phyloP scores from a whole-genome alignment of 2,113 vertebrate genomes.

The Diadophis punctatus region DNA sequence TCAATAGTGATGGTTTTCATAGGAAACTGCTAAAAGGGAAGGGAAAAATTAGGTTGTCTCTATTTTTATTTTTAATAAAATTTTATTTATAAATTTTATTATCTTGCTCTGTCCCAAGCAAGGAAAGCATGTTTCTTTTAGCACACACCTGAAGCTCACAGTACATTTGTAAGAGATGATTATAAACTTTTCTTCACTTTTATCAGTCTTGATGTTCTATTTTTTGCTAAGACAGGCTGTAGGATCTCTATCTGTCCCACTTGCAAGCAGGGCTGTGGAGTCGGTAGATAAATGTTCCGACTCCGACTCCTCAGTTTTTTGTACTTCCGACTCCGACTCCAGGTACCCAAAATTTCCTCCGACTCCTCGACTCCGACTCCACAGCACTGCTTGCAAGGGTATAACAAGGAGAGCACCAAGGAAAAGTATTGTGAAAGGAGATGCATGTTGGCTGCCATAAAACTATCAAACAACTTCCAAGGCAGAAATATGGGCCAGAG shows the following conservation, averaged over 20 bases:
- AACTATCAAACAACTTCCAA: background rate
- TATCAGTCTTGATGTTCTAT: background rate
- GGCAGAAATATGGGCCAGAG: background rate
- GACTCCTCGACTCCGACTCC: too few species aligned
- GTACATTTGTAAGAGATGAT: background rate
- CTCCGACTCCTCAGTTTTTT: too few species aligned
- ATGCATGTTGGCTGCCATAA: background rate
- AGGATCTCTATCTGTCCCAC: background rate
- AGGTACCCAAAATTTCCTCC: too few species aligned
- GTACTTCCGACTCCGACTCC: too few species aligned
- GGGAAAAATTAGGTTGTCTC: background rate
- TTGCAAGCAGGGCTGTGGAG: too few species aligned
- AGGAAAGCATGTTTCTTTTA: background rate
- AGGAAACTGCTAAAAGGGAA: background rate
- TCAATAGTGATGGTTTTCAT: background rate
- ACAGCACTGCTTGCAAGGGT: too few species aligned
- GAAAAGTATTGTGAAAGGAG: background rate
- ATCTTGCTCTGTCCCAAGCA: background rate
- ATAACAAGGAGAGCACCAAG: background rate
- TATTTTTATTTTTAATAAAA: background rate
- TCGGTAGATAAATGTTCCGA: too few species aligned
- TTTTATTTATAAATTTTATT: background rate
- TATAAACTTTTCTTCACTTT: background rate
- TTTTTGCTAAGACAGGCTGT: background rate
- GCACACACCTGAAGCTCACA: background rate